Conservation (phyloP, 1,140 invertebrate genomes). For the Zaprionus gabonicus region DNA sequence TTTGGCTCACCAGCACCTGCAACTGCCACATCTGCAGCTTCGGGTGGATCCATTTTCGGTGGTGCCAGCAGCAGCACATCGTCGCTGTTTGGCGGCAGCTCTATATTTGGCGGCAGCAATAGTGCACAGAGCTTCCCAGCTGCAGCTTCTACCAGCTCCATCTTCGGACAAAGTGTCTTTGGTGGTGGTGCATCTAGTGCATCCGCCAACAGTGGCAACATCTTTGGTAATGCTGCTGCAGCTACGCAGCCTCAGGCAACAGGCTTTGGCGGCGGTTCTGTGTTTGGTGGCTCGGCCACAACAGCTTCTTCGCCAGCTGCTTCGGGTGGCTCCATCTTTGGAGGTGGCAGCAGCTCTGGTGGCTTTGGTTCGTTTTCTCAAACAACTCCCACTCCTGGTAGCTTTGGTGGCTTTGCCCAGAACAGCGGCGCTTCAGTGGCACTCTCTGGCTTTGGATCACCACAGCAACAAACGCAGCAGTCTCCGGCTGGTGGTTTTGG, state of each 20-base stretch:
- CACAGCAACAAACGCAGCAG: constrained; percentile 65
- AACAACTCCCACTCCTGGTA: constrained; percentile 39
- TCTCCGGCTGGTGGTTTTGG: constrained; percentile 58
- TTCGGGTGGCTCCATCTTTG: constrained; percentile 74
- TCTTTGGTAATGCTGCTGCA: constrained; percentile 55
- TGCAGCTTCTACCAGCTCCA: constrained; percentile 47
- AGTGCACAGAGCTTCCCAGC: constrained; percentile 44
- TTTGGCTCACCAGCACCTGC: constrained; percentile 41
- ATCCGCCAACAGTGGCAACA: constrained; percentile 48
- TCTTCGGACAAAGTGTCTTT: constrained; percentile 73
- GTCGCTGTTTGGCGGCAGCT: constrained; percentile 54
- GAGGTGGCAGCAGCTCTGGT: constrained; percentile 62
- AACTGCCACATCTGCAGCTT: constrained; percentile 3
- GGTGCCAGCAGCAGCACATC: constrained; percentile 29
- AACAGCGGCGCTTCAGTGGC: constrained; percentile 64
- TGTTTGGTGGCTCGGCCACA: constrained; percentile 50
- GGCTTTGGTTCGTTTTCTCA: constrained; percentile 84
- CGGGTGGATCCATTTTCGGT: constrained; percentile 77
- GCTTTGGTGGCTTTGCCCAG: constrained; percentile 67
- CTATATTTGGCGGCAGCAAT: constrained; percentile 61
- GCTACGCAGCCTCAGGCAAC: constrained; percentile 38
- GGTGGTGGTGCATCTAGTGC: constrained; percentile 42
- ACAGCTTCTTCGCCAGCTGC: constrained; percentile 30
- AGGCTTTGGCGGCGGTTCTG: constrained; percentile 41
- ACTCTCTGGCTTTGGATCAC: constrained; percentile 84